These are phyloP conservation scores for Agrotis exclamationis DNA, from an alignment of 2,888 invertebrate genomes.

Conservation along the genomic window DNA sequence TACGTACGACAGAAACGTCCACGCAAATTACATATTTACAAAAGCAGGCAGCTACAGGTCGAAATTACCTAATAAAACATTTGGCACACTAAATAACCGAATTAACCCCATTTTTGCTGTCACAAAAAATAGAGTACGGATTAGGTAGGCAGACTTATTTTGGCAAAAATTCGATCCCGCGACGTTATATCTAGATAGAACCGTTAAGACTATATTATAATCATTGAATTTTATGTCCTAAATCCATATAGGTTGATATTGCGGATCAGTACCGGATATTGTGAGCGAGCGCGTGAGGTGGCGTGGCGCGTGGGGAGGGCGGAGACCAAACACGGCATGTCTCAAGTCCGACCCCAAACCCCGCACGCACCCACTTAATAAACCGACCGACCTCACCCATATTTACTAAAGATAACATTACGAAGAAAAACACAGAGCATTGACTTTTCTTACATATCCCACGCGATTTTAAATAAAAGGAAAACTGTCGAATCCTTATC, in stretches of 20 bases:
- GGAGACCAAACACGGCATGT: constrained; percentile 51
- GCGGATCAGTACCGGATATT: constrained; percentile 80
- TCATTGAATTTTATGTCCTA: constrained; percentile 80
- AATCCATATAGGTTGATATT: constrained; percentile 78
- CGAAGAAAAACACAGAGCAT: constrained; percentile 59
- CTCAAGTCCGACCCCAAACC: constrained; percentile 68
- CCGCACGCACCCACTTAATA: constrained; percentile 73
- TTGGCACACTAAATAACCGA: constrained; percentile 32
- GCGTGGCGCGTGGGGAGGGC: constrained; percentile 10
- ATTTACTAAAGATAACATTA: constrained; percentile 74
- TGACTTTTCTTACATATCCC: constrained; percentile 60
- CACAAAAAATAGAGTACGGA: constrained; percentile 10
- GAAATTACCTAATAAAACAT: constrained; percentile 15
- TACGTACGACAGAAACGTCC: constrained; percentile 5
- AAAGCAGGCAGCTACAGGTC: constrained; percentile 7
- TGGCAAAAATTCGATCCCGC: constrained; percentile 14
- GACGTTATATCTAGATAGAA: constrained; percentile 38
- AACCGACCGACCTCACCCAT: constrained; percentile 69
- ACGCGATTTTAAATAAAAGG: constrained; percentile 56
- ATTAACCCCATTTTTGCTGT: constrained; percentile 20
- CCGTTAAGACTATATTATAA: constrained; percentile 65
- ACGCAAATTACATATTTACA: constrained; percentile 6
- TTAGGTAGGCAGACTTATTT: constrained; percentile 9
- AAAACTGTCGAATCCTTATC: constrained; percentile 42
- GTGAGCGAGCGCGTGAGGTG: constrained; percentile 68